phyloP scores from a whole-genome alignment of 2,888 invertebrate genomes.

The Tigriopus californicus region DNA sequence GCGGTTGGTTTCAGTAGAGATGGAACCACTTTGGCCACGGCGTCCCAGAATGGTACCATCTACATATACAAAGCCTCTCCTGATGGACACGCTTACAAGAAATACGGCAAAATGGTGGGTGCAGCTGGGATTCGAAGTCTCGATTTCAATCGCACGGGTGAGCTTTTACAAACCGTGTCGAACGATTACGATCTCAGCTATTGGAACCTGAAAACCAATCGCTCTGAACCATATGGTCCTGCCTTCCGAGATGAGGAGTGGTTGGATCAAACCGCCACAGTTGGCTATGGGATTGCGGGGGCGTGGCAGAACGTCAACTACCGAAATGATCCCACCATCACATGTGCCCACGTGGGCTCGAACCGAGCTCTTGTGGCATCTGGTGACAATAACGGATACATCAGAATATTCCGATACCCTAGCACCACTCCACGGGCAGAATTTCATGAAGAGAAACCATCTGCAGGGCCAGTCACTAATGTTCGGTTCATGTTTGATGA shows the following conservation, averaged over 20 bases:
- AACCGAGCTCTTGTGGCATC: constrained; percentile 63
- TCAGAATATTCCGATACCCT: constrained; percentile 70
- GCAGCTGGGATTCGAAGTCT: constrained; percentile 62
- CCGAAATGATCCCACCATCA: constrained; percentile 52
- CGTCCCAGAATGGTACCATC: constrained; percentile 70
- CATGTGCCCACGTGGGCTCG: constrained; percentile 59
- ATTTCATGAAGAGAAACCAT: constrained; percentile 68
- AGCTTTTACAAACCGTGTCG: constrained; percentile 67
- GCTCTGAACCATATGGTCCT: constrained; percentile 66
- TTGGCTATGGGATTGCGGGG: constrained; percentile 72
- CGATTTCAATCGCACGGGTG: constrained; percentile 60
- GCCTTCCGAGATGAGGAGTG: constrained; percentile 81
- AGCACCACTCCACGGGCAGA: constrained; percentile 66
- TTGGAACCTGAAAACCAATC: constrained; percentile 74
- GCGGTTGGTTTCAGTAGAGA: constrained; percentile 74
- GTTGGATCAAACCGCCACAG: constrained; percentile 67
- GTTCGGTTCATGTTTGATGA: constrained; percentile 69
- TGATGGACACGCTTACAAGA: constrained; percentile 73
- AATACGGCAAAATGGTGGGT: constrained; percentile 71
- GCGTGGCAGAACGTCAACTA: constrained; percentile 74
- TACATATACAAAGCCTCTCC: constrained; percentile 65
- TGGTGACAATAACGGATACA: constrained; percentile 73
- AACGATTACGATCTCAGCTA: constrained; percentile 72
- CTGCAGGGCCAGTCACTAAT: constrained; percentile 58
- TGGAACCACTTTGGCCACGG: constrained; percentile 68